Base-by-base conservation (phyloP, 2,888 invertebrate genomes). In the Drosophila limbata region DNA sequence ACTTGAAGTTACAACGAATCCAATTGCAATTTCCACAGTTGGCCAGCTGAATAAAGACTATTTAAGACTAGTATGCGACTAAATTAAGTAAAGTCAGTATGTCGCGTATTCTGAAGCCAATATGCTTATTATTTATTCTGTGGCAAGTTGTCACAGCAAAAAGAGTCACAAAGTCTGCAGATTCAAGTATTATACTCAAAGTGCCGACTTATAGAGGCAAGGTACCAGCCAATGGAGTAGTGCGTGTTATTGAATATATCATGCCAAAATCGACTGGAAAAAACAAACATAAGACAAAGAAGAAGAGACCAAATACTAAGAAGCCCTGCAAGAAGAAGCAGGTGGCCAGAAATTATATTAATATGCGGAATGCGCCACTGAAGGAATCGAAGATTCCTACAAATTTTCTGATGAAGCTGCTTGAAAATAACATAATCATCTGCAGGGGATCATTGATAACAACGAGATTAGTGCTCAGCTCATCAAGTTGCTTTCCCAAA, bases 361-460 rank as follows among this genome's bases (percentile, higher is more conserved):
- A 19, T 1, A 10, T 31, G 11, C 28, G 48, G 1, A 1, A 5
- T 5, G 6, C n/a, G 4, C 51, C n/a, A 48, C 39, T 21, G 5
- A 2, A 31, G 11, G 48, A 51, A 4, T 50, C 61, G 4, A 51
- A 31, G 10, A 3, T 19, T 5, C 33, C 53, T 0, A 64, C 40
- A 0, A 61, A 63, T 25, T 81, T 75, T n/a, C 21, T 68, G 2
- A 39, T 81, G 15, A 72, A 68, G 13, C 4, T 80, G 0, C 17
- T 31, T 0, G 39, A 47, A 2, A 51, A 40, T 0, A 48, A 62
- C 3, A 15, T 4, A 5, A 25, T 48, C 10, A 52, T 73, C 8
- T 73, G 82, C 50, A 63, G 40, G 5, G 79, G 79, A 1, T 66
- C 65, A 0, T 31, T 80, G 10, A 81, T 80, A 28, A 64, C 68